A percentile compares a stretch with the other conserved stretches of the same genome.
These are phyloP conservation scores for Stictocephala bisonia DNA, from an alignment of 2,888 invertebrate species.

Conservation along the genomic window DNA sequence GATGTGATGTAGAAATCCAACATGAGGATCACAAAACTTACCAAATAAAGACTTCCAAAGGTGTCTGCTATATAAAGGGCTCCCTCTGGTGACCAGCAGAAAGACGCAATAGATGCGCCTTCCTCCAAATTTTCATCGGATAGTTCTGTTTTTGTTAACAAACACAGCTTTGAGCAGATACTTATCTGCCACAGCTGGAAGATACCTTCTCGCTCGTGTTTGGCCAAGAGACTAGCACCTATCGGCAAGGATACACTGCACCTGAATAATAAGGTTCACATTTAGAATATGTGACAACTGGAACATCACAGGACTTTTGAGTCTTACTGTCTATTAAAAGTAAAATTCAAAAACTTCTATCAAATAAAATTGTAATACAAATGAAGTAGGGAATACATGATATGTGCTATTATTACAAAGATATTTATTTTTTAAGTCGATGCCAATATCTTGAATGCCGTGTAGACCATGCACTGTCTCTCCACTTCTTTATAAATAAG, in stretches of 20 bases:
- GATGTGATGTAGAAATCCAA: too few relatives aligned
- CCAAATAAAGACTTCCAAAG: constrained; percentile 42
- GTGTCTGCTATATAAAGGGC: constrained; percentile 27
- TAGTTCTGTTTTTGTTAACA: constrained; percentile 35
- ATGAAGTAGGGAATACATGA: too few relatives aligned
- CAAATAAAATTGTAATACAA: too few relatives aligned
- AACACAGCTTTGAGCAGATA: constrained; percentile 40
- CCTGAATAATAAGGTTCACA: neutral
- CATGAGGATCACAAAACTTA: constrained; percentile 14
- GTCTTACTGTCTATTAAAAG: too few relatives aligned
- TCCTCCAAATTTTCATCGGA: constrained; percentile 14
- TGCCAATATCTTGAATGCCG: too few relatives aligned
- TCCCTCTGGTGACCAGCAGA: constrained; percentile 47
- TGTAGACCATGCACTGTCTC: too few relatives aligned
- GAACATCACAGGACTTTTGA: too few relatives aligned
- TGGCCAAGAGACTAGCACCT: constrained; percentile 16
- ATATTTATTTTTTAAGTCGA: too few relatives aligned
- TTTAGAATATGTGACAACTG: neutral
- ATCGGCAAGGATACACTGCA: constrained; percentile 45
- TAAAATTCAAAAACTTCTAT: too few relatives aligned
- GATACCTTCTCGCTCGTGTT: constrained; percentile 2
- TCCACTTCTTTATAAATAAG: too few relatives aligned
- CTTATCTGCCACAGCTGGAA: constrained; percentile 41
- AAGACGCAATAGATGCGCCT: constrained; percentile 20
- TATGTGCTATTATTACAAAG: too few relatives aligned